Evolutionary conservation across 1,140 invertebrate genomes (phyloP).

Genomic region (Glossosoma conforme): DNA sequence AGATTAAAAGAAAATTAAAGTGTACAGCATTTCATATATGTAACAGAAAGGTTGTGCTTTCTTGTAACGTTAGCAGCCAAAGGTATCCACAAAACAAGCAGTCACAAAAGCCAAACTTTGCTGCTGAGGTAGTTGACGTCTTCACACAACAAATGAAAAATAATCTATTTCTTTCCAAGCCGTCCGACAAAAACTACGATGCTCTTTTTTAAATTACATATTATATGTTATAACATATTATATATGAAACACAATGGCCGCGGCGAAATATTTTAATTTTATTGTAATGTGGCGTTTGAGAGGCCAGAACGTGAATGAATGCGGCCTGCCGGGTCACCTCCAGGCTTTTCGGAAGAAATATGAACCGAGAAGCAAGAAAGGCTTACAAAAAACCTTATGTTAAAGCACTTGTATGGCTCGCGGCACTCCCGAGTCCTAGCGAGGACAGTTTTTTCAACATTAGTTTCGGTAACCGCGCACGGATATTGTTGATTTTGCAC

Average conservation of each 20-base stretch:
- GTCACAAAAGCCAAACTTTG: too few species aligned
- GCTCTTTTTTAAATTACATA: not conserved
- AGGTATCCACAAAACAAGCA: too few species aligned
- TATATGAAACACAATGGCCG: slow-evolving; percentile 5
- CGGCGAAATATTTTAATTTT: slow-evolving; percentile 19
- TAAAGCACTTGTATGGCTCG: slow-evolving; percentile 9
- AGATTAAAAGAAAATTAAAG: too few species aligned
- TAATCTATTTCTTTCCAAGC: slow-evolving; percentile 7
- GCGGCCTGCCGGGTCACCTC: not conserved
- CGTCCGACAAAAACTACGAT: slow-evolving; percentile 5
- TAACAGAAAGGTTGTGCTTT: too few species aligned
- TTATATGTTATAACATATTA: not conserved
- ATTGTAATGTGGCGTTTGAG: slow-evolving; percentile 3
- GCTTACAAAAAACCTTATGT: not conserved
- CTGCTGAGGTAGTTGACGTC: too few species aligned
- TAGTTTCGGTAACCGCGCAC: too few species aligned
- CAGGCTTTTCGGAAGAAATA: slow-evolving; percentile 5
- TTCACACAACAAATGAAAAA: too few species aligned
- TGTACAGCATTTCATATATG: too few species aligned
- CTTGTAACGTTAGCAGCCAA: too few species aligned
- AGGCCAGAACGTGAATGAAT: slow-evolving; percentile 17
- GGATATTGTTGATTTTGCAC: too few species aligned
- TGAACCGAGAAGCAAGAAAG: slow-evolving; percentile 2
- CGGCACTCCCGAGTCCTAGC: too few species aligned
- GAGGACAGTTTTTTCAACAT: too few species aligned